Evolutionary conservation across 2,888 invertebrate species (phyloP).

Genomic region (Suillia variegata): DNA sequence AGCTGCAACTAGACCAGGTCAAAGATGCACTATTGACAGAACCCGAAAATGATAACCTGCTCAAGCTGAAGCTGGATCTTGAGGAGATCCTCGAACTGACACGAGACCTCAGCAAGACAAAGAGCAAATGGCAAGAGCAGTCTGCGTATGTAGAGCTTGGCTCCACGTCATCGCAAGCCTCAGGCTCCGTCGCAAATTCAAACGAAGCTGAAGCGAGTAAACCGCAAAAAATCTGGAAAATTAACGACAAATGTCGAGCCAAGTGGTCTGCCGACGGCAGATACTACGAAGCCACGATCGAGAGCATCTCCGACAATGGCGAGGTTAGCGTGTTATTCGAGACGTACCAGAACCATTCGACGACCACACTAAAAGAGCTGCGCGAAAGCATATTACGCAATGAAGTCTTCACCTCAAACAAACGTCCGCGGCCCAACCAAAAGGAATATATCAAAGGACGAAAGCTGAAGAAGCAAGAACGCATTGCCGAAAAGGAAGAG

Average conservation of each 20-base stretch:
- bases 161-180: constrained; percentile 40
- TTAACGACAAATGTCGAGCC: constrained; percentile 91
- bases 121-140: constrained; percentile 74
- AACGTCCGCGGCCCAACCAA: constrained; percentile 76
- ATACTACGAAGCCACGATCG: constrained; percentile 89
- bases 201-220: constrained; percentile 72
- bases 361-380: constrained; percentile 73
- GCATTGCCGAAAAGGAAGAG: constrained; percentile 94
- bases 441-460: constrained; percentile 95
- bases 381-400: constrained; percentile 63
- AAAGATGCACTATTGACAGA: constrained; percentile 95
- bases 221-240: constrained; percentile 76
- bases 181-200: constrained; percentile 60
- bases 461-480: constrained; percentile 91
- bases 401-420: constrained; percentile 66
- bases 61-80: constrained; percentile 90
- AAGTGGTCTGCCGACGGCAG: constrained; percentile 92
- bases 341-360: constrained; percentile 83
- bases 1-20: constrained; percentile 91
- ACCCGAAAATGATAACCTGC: constrained; percentile 88
- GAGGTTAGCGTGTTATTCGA: constrained; percentile 90
- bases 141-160: constrained; percentile 63
- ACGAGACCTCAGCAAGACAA: constrained; percentile 83
- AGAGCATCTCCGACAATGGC: constrained; percentile 80
- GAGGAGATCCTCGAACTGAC: constrained; percentile 94